A percentile compares a stretch with the other conserved stretches of the same genome.
These are phyloP conservation scores for Tor tambroides DNA, from an alignment of 2,113 vertebrate genomes.

Conservation along the genomic window DNA sequence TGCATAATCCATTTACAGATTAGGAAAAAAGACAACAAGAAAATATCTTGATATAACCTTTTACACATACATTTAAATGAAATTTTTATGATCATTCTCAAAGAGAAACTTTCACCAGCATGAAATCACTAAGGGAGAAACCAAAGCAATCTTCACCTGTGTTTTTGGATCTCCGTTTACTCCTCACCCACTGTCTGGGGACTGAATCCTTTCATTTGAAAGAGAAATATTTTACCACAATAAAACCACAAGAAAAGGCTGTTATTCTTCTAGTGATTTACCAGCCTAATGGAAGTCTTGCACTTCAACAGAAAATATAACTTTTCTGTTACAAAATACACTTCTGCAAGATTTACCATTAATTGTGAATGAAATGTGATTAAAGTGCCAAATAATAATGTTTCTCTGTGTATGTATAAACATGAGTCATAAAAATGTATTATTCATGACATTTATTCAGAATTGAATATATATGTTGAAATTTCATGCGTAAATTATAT, in stretches of 20 bases:
- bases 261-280: no score
- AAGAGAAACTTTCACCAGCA: not conserved
- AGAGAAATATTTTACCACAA: not conserved
- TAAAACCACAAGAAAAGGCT: not conserved
- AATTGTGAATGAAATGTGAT: not conserved
- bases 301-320: no score
- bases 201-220: not conserved
- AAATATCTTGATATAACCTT: not conserved
- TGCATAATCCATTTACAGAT: not conserved
- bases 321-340: no score
- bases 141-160: conserved; percentile 29
- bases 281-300: no score
- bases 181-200: not conserved
- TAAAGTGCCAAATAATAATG: not conserved
- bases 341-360: no score
- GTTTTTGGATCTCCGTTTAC: conserved; percentile 2
- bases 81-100: not conserved
- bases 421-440: not conserved
- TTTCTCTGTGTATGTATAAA: not conserved
- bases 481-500: not conserved
- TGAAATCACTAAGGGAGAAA: not conserved
- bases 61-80: not conserved
- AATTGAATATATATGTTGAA: not conserved
- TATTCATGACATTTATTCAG: not conserved
- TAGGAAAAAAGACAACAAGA: not conserved